A percentile compares a stretch with the other conserved stretches of the same genome.
These are phyloP conservation scores for Pantherophis vulpinus DNA, from an alignment of 2,797 vertebrate genomes.

Conservation along the genomic window DNA sequence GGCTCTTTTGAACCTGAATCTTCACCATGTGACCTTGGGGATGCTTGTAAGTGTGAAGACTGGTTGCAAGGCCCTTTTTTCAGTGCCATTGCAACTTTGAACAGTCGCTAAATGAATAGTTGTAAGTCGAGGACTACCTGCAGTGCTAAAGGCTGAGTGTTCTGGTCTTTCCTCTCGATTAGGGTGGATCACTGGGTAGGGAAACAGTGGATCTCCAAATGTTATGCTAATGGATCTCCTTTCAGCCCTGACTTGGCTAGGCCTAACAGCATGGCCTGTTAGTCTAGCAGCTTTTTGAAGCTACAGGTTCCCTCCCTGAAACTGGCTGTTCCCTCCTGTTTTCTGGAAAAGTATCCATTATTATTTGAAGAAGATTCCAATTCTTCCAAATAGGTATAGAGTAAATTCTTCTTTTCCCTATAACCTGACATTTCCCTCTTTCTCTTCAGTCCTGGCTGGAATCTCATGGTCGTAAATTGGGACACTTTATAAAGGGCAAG, in stretches of 20 bases:
- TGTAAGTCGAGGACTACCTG: neutral
- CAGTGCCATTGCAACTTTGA: neutral
- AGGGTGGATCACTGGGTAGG: neutral
- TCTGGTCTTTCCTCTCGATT: neutral
- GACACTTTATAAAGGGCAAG: constrained; percentile 64
- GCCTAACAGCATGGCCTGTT: neutral
- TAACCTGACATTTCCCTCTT: neutral
- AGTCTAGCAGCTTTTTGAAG: neutral
- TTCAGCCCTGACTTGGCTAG: neutral
- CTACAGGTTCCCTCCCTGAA: neutral
- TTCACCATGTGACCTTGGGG: neutral
- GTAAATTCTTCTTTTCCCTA: neutral
- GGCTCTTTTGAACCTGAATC: neutral
- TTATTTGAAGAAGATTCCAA: neutral
- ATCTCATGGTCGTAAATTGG: constrained; percentile 58
- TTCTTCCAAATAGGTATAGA: neutral
- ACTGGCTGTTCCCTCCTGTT: neutral
- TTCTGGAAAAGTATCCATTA: neutral
- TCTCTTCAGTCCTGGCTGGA: constrained; percentile 69
- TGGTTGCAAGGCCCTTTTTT: neutral
- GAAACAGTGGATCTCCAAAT: neutral
- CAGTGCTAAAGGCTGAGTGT: neutral
- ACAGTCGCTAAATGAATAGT: neutral
- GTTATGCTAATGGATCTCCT: neutral
- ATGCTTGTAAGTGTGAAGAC: neutral